Conservation (phyloP, 2,888 invertebrate species). For the Drepana falcataria region DNA sequence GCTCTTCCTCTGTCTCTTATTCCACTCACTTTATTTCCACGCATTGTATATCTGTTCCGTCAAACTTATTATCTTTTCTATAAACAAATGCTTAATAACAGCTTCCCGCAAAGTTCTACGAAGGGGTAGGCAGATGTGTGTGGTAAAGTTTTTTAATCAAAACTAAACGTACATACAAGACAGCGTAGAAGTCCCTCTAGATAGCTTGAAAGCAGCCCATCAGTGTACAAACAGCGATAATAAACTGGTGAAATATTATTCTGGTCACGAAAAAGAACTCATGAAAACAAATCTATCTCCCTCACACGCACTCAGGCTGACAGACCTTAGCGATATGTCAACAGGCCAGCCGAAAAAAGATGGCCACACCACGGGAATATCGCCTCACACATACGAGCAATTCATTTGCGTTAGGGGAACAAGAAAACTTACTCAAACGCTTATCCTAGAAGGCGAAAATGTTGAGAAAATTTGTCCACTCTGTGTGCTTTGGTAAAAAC, state of each 20-base stretch:
- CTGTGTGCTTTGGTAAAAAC: not conserved
- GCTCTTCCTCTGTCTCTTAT: too few relatives aligned
- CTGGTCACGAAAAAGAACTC: not conserved
- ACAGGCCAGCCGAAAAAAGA: not conserved
- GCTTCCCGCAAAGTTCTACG: too few relatives aligned
- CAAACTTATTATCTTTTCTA: too few relatives aligned
- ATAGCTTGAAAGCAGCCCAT: too few relatives aligned
- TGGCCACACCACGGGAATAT: slow-evolving; percentile 1
- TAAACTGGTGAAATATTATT: not conserved
- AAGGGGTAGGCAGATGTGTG: too few relatives aligned
- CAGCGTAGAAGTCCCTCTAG: too few relatives aligned
- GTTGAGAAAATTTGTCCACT: not conserved
- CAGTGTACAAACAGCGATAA: too few relatives aligned
- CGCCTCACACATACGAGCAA: slow-evolving; percentile 17
- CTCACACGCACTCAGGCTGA: not conserved
- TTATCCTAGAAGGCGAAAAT: slow-evolving; percentile 8
- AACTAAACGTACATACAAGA: too few relatives aligned
- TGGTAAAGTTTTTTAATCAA: too few relatives aligned
- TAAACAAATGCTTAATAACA: too few relatives aligned
- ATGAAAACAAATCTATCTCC: not conserved
- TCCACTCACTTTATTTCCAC: too few relatives aligned
- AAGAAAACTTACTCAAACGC: slow-evolving; percentile 40
- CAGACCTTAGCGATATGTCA: not conserved
- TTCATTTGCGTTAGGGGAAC: slow-evolving; percentile 42
- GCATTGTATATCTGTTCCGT: too few relatives aligned